Evolutionary conservation across 2,888 invertebrate species (phyloP).

Genomic region (Cartodere bifasciata): DNA sequence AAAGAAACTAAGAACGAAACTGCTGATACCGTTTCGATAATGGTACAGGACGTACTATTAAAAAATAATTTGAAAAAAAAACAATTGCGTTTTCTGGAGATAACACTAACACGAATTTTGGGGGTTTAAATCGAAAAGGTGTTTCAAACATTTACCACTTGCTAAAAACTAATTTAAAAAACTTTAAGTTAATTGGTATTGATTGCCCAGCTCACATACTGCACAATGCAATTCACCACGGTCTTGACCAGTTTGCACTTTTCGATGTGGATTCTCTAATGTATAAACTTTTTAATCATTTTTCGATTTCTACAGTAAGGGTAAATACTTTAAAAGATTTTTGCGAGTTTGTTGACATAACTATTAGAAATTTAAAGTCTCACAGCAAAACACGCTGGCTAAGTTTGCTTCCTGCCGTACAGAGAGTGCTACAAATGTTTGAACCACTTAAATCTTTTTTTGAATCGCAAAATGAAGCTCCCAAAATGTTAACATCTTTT

Average conservation of each 20-base stretch:
- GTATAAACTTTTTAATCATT: too few species aligned
- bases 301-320: too few species aligned
- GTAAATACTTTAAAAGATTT: background rate
- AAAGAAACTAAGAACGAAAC: constrained; percentile 6
- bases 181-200: constrained; percentile 14
- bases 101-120: constrained; percentile 15
- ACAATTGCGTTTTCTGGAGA: constrained; percentile 10
- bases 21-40: constrained; percentile 3
- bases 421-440: background rate
- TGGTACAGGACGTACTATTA: background rate
- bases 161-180: constrained; percentile 10
- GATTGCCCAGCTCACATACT: constrained; percentile 17
- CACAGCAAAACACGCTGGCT: constrained; percentile 3
- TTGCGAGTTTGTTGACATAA: constrained; percentile 2
- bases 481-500: too few species aligned
- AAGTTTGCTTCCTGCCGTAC: background rate
- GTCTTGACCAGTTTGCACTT: too few species aligned
- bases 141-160: constrained; percentile 13
- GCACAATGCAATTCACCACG: too few species aligned
- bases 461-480: too few species aligned
- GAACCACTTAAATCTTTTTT: background rate
- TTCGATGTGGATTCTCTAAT: too few species aligned
- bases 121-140: constrained; percentile 13
- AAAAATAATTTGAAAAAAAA: constrained; percentile 3
- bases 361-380: background rate